Evolutionary conservation across 2,113 vertebrate species (phyloP), one percentile per base, ranked within the genome.

Genomic region (Tupaia tana): DNA sequence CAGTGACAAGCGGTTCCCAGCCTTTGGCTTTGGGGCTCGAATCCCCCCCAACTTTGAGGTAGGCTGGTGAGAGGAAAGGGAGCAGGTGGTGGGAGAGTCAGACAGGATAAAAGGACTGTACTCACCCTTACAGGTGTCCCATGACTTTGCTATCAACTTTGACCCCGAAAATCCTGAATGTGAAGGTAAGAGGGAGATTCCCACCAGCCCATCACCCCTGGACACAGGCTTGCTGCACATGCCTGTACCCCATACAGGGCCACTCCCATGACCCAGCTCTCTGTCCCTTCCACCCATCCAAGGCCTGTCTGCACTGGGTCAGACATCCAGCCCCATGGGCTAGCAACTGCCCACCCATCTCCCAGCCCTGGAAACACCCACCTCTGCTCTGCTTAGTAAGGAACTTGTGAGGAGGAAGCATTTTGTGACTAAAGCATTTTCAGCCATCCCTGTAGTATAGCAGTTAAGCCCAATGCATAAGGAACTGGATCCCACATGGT

Each of bases 131-230:
- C 78, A 98, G 98, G 98, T 98, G 77, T 98, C 98, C 75, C 98
- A 98, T 7, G 98, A 98, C 78, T 98, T 98, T 70, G 97, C 98
- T 25, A 97, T 98, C 95, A 98, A 98, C 96, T 98, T 98, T 63
- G 98, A 98, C 67, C 97, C 97, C 0, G 98, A 98, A 85, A 98
- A 98, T 75, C 96, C 98, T 11, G 98, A 98, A 90, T 98, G 98
- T 84, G 98, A 98, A 95, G 97, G 98, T 98, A 96, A 95, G 90
- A 71, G 66, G 59, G 34, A 83, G 20, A 52, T 52, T 52, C 58
- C 54, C 20, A 9, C 27, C 80, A 64, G 31, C 27, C 25, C 1
- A 0, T n/a, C 74, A 27, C 3, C 59, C 56, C 8, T 3, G 6
- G 25, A 5, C 9, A 22, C 56, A 22, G 2, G 11, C 54, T 31